These are phyloP conservation scores for Taenioides sp. DNA, from an alignment of 2,797 vertebrate genomes.

Conservation along the genomic window DNA sequence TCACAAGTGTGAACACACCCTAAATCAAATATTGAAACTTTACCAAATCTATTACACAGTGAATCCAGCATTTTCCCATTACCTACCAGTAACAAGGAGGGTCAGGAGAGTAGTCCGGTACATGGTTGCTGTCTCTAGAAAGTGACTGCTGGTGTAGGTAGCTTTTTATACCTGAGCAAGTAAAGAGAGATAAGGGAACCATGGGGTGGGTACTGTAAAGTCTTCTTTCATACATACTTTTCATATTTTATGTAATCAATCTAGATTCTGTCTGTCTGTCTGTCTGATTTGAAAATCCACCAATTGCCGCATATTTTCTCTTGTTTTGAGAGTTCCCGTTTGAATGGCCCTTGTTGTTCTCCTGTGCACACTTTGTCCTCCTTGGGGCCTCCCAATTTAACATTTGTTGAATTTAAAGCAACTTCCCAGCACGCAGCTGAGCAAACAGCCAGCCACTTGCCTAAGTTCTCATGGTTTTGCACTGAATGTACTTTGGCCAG, in stretches of 20 bases:
- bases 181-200: conserved; percentile 19
- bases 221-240: too few species aligned
- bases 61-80: not conserved
- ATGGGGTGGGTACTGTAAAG: not conserved
- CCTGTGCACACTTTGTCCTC: not conserved
- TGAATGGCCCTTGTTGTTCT: not conserved
- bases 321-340: not conserved
- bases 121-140: conserved; percentile 41
- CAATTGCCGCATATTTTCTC: not conserved
- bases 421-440: conserved; percentile 46
- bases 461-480: conserved; percentile 47
- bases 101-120: conserved; percentile 31
- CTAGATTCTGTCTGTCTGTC: not conserved
- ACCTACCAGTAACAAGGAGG: conserved; percentile 61
- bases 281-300: not conserved
- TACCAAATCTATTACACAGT: not conserved
- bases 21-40: not conserved
- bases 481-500: not conserved
- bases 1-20: too few species aligned
- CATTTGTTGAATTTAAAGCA: conserved; percentile 10
- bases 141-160: not conserved
- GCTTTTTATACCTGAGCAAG: conserved; percentile 38
- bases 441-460: conserved; percentile 41
- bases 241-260: too few species aligned
- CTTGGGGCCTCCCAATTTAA: conserved; percentile 1